These are phyloP conservation scores for Orius insidiosus DNA, from an alignment of 1,140 invertebrate species.

Conservation along the genomic window DNA sequence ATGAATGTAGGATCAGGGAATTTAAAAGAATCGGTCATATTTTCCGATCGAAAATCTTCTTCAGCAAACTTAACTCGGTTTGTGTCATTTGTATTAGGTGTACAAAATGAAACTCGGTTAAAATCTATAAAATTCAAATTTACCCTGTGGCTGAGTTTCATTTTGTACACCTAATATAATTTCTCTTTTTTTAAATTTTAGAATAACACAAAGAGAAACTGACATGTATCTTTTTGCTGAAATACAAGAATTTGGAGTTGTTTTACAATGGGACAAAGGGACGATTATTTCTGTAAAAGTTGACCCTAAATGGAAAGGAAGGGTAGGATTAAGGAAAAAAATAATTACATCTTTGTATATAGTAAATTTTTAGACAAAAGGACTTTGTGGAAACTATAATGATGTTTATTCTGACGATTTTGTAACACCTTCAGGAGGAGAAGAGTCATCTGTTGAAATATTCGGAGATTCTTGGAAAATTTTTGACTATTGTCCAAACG, in stretches of 20 bases:
- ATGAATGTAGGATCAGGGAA: slow-evolving; percentile 36
- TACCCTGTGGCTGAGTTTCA: too few relatives aligned
- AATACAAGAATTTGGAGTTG: slow-evolving; percentile 54
- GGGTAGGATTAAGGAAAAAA: too few relatives aligned
- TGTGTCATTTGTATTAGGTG: too few relatives aligned
- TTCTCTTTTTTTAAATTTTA: slow-evolving; percentile 15
- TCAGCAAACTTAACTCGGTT: slow-evolving; percentile 29
- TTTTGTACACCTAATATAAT: too few relatives aligned
- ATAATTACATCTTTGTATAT: too few relatives aligned
- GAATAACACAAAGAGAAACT: slow-evolving; percentile 35
- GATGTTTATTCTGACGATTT: slow-evolving; percentile 66
- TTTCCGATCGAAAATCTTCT: slow-evolving; percentile 32
- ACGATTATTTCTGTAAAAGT: slow-evolving; percentile 64
- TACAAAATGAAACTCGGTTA: too few relatives aligned
- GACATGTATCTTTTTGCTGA: slow-evolving; percentile 66
- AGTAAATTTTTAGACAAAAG: slow-evolving; percentile 39
- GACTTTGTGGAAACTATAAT: slow-evolving; percentile 84
- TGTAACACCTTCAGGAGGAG: slow-evolving; percentile 54
- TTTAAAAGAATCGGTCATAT: slow-evolving; percentile 39
- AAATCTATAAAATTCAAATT: too few relatives aligned
- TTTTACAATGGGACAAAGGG: slow-evolving; percentile 71
- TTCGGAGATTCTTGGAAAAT: slow-evolving; percentile 82
- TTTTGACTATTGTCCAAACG: slow-evolving; percentile 47
- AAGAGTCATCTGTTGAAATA: slow-evolving; percentile 48
- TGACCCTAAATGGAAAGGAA: slow-evolving; percentile 52